These are phyloP conservation scores for Pyxicephalus adspersus DNA, from an alignment of 2,113 vertebrate genomes.

Conservation along the genomic window DNA sequence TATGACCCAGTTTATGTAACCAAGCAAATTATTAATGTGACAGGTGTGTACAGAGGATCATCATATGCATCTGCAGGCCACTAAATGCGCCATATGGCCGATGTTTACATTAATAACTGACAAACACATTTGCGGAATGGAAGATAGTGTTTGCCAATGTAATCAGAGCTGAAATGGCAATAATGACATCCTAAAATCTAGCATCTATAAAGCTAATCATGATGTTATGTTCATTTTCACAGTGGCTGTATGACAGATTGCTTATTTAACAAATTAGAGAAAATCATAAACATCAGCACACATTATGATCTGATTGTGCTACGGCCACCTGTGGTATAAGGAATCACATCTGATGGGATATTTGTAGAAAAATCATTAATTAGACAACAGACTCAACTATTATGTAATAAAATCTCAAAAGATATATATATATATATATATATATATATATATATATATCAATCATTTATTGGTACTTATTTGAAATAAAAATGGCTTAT, in stretches of 20 bases:
- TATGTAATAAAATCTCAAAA: no score
- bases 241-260: not conserved
- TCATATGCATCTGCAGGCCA: not conserved
- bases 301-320: not conserved
- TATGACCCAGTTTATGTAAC: not conserved
- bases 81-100: slow-evolving; percentile 12
- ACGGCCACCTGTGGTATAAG: not conserved
- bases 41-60: not conserved
- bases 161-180: not conserved
- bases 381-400: no score
- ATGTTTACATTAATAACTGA: not conserved
- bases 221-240: not conserved
- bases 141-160: not conserved
- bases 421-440: no score
- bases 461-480: no score
- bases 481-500: no score
- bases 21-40: no score
- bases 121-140: not conserved
- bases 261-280: not conserved
- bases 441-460: no score
- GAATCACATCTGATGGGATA: no score
- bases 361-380: no score
- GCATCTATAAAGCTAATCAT: not conserved
- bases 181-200: not conserved
- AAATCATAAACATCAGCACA: not conserved